Conservation (phyloP, 1,140 invertebrate species). For the Heliconius hermathena region DNA sequence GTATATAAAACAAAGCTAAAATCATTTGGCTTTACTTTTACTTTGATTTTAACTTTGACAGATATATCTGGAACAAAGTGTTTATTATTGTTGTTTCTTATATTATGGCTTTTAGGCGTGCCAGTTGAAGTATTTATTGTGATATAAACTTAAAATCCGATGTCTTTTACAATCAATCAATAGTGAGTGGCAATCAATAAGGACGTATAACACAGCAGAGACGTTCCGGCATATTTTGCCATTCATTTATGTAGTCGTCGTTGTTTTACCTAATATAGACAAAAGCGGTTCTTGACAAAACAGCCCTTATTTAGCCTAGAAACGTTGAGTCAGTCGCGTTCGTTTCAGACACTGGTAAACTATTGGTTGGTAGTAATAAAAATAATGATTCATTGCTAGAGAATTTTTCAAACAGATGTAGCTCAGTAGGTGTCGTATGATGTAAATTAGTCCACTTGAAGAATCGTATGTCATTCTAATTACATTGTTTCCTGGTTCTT, state of each 20-base stretch:
- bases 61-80: too few species aligned
- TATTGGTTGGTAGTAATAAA: slow-evolving; percentile 46
- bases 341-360: slow-evolving; percentile 57
- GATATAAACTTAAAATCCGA: background rate
- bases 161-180: slow-evolving; percentile 50
- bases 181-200: slow-evolving; percentile 42
- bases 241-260: slow-evolving; percentile 58
- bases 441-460: slow-evolving; percentile 56
- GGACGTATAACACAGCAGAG: slow-evolving; percentile 26
- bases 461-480: slow-evolving; percentile 40
- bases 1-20: too few species aligned
- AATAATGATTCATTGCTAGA: slow-evolving; percentile 60
- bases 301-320: slow-evolving; percentile 73
- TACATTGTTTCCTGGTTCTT: slow-evolving; percentile 42
- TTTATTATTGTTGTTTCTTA: too few species aligned
- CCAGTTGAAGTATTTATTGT: background rate
- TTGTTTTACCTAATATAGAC: slow-evolving; percentile 63
- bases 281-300: slow-evolving; percentile 65
- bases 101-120: too few species aligned
- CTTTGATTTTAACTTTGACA: too few species aligned
- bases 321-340: slow-evolving; percentile 60
- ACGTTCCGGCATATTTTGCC: slow-evolving; percentile 72
- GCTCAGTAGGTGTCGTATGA: slow-evolving; percentile 50
- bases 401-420: slow-evolving; percentile 63
- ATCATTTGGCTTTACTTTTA: too few species aligned